Evolutionary conservation across 2,797 vertebrate genomes (phyloP).

Genomic region (Myotis findleyi): DNA sequence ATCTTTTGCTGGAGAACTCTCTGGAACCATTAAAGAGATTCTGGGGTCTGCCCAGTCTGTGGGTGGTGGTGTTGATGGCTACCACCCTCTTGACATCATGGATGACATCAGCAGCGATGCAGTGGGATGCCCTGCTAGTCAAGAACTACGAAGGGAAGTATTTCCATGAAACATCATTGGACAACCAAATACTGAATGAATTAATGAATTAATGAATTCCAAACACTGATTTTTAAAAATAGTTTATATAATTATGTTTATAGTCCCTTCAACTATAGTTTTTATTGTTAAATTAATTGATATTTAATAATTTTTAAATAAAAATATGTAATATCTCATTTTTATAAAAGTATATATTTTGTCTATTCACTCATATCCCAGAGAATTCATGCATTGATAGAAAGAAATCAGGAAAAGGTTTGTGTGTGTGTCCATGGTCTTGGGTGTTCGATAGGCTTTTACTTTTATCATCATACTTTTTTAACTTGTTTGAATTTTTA

Average conservation of each 20-base stretch:
- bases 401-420: neutral
- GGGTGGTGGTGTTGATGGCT: neutral
- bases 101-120: neutral
- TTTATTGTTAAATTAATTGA: constrained; percentile 40
- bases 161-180: neutral
- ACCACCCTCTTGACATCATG: no score
- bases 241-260: constrained; percentile 1
- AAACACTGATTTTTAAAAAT: constrained; percentile 41
- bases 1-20: neutral
- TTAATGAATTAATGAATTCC: neutral
- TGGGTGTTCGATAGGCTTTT: neutral
- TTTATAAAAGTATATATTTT: constrained; percentile 8
- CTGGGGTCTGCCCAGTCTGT: neutral
- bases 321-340: constrained; percentile 20
- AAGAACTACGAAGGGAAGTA: no score
- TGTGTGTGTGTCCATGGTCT: neutral
- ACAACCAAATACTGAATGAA: neutral
- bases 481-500: neutral
- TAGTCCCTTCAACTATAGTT: neutral
- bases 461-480: neutral
- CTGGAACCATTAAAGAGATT: neutral
- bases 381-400: neutral
- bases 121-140: neutral
- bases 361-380: neutral
- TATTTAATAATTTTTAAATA: constrained; percentile 37